Evolutionary conservation across 2,888 invertebrate species (phyloP).

Genomic region (Slavum lentiscoides): DNA sequence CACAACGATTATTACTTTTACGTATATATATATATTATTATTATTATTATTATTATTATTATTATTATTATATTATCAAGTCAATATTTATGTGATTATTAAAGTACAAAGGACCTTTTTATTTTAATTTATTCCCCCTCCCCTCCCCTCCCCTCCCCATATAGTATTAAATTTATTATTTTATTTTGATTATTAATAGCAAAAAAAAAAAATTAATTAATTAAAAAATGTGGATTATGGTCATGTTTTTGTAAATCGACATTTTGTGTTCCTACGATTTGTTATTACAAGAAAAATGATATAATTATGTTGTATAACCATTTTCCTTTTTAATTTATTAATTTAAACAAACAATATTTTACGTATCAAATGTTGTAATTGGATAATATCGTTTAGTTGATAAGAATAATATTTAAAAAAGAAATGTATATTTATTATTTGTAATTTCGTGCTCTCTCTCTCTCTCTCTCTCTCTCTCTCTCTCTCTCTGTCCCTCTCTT

Average conservation of each 20-base stretch:
- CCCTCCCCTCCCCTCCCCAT: background rate
- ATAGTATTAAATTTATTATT: constrained; percentile 39
- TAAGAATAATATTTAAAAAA: constrained; percentile 34
- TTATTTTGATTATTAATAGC: background rate
- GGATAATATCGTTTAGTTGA: constrained; percentile 16
- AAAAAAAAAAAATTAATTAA: background rate
- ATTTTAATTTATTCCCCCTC: constrained; percentile 12
- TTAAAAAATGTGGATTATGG: constrained; percentile 22
- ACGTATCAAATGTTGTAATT: constrained; percentile 23
- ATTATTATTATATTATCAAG: constrained; percentile 42
- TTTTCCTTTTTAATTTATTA: constrained; percentile 30
- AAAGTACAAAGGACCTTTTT: constrained; percentile 48
- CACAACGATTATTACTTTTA: constrained; percentile 31
- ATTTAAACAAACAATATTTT: constrained; percentile 27
- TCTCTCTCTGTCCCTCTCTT: constrained; percentile 9
- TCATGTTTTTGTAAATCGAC: constrained; percentile 32
- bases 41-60: constrained; percentile 4
- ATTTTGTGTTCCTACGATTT: constrained; percentile 51
- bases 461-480: too few relatives aligned
- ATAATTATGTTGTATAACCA: constrained; percentile 16
- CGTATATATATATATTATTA: constrained; percentile 5
- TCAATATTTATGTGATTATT: constrained; percentile 51
- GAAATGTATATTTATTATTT: constrained; percentile 5
- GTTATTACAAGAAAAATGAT: constrained; percentile 31
- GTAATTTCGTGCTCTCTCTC: constrained; percentile 6